Conservation (phyloP, 2,113 vertebrate species). For the Gavia stellata region DNA sequence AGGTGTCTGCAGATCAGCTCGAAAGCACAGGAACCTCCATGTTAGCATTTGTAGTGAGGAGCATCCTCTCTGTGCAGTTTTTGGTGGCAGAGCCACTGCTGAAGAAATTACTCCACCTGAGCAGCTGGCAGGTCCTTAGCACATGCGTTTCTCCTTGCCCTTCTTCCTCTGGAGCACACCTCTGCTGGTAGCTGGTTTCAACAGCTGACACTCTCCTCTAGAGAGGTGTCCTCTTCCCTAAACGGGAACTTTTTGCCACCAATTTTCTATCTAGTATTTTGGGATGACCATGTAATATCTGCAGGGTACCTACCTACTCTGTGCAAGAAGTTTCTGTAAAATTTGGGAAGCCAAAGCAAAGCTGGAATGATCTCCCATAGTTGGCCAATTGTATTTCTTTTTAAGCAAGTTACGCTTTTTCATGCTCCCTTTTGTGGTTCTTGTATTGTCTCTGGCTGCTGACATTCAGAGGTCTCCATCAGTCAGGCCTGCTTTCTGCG, state of each 20-base stretch:
- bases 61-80: neutral
- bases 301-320: neutral
- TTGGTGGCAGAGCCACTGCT: neutral
- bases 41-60: neutral
- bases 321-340: neutral
- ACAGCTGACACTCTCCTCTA: neutral
- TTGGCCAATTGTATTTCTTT: neutral
- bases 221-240: neutral
- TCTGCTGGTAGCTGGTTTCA: neutral
- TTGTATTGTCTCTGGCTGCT: neutral
- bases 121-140: neutral
- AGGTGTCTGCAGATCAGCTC: neutral
- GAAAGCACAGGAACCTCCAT: neutral
- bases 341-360: neutral
- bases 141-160: neutral
- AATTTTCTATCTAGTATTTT: neutral
- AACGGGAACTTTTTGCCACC: neutral
- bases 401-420: neutral
- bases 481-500: neutral
- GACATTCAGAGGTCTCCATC: neutral
- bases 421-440: neutral
- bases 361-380: neutral
- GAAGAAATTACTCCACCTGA: neutral
- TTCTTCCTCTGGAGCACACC: neutral
- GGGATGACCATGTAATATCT: neutral